Conservation (phyloP, 2,888 invertebrate species). For the Erebia ligea region DNA sequence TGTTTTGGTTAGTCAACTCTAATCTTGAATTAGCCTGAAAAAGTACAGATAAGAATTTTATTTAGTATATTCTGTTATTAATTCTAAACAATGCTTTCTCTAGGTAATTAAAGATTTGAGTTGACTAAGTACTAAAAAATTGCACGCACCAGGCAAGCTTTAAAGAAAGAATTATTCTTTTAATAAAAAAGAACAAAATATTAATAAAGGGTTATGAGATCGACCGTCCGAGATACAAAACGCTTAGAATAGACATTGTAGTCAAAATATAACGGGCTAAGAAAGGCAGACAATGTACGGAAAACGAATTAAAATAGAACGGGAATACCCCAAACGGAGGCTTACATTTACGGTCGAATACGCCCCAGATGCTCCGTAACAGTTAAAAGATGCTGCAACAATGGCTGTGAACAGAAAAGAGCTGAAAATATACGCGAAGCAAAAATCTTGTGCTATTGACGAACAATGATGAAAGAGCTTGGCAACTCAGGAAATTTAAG, state of each 20-base stretch:
- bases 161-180: background rate
- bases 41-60: too few species aligned
- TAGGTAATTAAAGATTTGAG: too few species aligned
- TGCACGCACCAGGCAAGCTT: too few species aligned
- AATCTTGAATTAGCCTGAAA: too few species aligned
- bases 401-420: conserved; percentile 26
- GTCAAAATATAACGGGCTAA: conserved; percentile 7
- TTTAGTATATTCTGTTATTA: too few species aligned
- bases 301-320: conserved; percentile 23
- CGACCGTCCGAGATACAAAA: background rate
- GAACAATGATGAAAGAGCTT: conserved; percentile 16
- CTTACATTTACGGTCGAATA: conserved; percentile 33
- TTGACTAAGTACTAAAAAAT: too few species aligned
- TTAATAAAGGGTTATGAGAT: background rate
- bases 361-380: conserved; percentile 23
- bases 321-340: conserved; percentile 16
- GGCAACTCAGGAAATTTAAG: conserved; percentile 16
- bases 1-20: too few species aligned
- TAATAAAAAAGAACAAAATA: background rate
- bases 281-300: conserved; percentile 8
- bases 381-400: conserved; percentile 28
- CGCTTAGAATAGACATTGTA: conserved; percentile 11
- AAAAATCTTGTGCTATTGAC: conserved; percentile 19
- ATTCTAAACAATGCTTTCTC: too few species aligned
- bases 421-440: conserved; percentile 26